Percentiles rank a stretch among this genome's conserved stretches.
phyloP scores from a whole-genome alignment of 2,113 vertebrate genomes.

The Empidonax traillii region DNA sequence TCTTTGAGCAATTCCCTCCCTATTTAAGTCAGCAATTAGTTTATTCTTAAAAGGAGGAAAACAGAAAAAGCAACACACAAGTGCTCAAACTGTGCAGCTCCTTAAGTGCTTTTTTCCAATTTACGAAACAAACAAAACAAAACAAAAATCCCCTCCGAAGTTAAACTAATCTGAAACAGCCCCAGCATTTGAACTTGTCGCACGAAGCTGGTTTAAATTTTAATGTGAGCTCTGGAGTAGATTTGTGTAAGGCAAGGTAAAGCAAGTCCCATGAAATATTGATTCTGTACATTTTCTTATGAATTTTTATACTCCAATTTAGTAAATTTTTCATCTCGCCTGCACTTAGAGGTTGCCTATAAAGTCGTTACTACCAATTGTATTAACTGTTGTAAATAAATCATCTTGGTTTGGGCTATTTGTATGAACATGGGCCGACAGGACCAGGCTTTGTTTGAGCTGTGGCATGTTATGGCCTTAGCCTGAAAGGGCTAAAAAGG shows the following conservation, averaged over 20 bases:
- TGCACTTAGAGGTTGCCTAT: slow-evolving; percentile 89
- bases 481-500: slow-evolving; percentile 47
- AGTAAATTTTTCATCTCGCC: slow-evolving; percentile 95
- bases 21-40: slow-evolving; percentile 20
- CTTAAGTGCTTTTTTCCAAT: slow-evolving; percentile 64
- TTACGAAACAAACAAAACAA: slow-evolving; percentile 75
- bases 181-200: slow-evolving; percentile 89
- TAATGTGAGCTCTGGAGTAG: slow-evolving; percentile 92
- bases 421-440: slow-evolving; percentile 69
- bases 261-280: slow-evolving; percentile 98
- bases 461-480: slow-evolving; percentile 22
- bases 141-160: slow-evolving; percentile 76
- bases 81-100: slow-evolving; percentile 36
- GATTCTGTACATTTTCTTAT: slow-evolving; percentile 99
- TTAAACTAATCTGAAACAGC: slow-evolving; percentile 87
- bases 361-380: slow-evolving; percentile 83
- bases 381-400: slow-evolving; percentile 85
- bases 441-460: slow-evolving; percentile 52
- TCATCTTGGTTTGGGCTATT: slow-evolving; percentile 72
- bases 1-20: neutral
- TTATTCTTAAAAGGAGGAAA: slow-evolving; percentile 14
- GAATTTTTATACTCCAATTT: slow-evolving; percentile 96
- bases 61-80: neutral
- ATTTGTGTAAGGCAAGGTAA: slow-evolving; percentile 98
- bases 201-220: slow-evolving; percentile 89